These are phyloP conservation scores for Clusia tigrina DNA, from an alignment of 2,888 invertebrate species.

Conservation along the genomic window DNA sequence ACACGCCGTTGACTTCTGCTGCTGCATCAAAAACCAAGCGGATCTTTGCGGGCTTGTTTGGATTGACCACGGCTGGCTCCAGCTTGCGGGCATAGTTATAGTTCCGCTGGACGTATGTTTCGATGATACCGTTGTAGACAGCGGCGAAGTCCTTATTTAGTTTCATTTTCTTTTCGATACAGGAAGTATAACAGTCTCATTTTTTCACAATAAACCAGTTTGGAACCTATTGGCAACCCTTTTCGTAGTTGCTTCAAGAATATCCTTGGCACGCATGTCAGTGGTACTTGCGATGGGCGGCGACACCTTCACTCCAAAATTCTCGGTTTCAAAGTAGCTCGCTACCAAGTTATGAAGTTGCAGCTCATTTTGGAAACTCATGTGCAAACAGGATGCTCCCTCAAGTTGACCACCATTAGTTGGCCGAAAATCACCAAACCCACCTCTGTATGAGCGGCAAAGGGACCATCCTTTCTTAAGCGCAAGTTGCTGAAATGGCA, in stretches of 20 bases:
- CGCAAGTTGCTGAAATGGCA: conserved; percentile 8
- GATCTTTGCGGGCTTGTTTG: conserved; percentile 22
- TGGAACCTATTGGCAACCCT: neutral
- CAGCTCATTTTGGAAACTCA: too few relatives aligned
- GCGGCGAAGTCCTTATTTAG: neutral
- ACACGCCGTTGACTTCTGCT: neutral
- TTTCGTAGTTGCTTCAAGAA: conserved; percentile 4
- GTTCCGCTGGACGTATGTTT: conserved; percentile 1
- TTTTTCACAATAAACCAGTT: conserved; percentile 14
- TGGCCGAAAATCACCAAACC: neutral
- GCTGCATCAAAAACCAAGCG: too few relatives aligned
- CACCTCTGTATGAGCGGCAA: neutral
- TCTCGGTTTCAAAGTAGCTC: conserved; percentile 13
- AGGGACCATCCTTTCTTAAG: neutral
- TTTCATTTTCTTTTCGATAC: neutral
- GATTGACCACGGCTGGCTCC: conserved; percentile 11
- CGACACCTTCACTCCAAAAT: conserved; percentile 9
- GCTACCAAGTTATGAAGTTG: neutral
- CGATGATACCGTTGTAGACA: neutral
- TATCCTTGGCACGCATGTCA: conserved; percentile 9
- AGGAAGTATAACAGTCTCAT: neutral
- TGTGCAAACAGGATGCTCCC: too few relatives aligned
- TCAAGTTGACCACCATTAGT: neutral
- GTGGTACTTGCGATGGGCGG: neutral
- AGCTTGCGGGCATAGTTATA: conserved; percentile 20